Conservation (phyloP, 2,797 vertebrate species). For the Gobio occitaniae region DNA sequence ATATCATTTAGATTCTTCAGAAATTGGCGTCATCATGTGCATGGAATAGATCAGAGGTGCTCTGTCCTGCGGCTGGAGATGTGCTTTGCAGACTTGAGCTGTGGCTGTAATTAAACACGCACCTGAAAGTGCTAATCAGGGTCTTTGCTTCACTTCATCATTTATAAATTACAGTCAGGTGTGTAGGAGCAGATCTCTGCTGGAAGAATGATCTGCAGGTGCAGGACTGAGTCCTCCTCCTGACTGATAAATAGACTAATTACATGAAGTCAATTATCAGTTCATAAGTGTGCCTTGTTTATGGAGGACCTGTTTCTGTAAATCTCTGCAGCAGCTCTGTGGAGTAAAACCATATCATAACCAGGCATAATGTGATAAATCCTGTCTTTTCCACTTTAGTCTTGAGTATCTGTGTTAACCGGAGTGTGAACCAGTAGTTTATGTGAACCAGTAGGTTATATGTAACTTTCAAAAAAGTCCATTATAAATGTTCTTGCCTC, state of each 20-base stretch:
- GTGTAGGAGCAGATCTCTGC: neutral
- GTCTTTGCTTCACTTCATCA: constrained; percentile 14
- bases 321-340: neutral
- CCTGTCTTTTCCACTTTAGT: neutral
- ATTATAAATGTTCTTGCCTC: no score
- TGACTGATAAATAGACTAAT: constrained; percentile 23
- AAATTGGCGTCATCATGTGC: neutral
- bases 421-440: neutral
- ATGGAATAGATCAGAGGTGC: neutral
- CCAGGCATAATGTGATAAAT: neutral
- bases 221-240: neutral
- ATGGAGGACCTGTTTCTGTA: neutral
- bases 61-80: neutral
- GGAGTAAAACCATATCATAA: neutral
- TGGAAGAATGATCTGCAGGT: constrained; percentile 2
- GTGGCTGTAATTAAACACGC: neutral
- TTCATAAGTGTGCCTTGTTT: neutral
- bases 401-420: neutral
- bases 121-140: constrained; percentile 27
- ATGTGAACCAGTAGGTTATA: no score
- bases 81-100: neutral
- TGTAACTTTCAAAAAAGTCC: no score
- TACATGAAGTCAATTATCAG: constrained; percentile 8
- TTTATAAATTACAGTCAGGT: constrained; percentile 25
- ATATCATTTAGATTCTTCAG: neutral